Base-by-base conservation (phyloP, 2,797 vertebrate species). In the Leptoclinus maculatus region DNA sequence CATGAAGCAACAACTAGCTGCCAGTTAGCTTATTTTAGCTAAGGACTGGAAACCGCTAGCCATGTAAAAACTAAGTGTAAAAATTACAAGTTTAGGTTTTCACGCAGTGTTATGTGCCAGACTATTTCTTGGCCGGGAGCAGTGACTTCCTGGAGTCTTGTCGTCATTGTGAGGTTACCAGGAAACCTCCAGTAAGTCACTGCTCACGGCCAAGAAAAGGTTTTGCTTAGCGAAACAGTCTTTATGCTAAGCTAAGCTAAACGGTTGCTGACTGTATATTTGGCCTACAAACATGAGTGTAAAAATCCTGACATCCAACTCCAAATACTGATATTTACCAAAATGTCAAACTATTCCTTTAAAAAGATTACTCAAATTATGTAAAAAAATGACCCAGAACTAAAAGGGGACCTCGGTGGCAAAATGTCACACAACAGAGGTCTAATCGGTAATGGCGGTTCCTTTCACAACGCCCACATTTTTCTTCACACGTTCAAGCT, bases 401-500 rank as follows among this genome's bases (percentile, higher is more conserved):
- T 66, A 73, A 43, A 43, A 32, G 41, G 36, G 2, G 9, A 17
- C 32, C 29, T 32, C 66, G 5, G 25, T 53, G 41, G 84, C 54
- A 49, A 77, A 82, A 70, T 65, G 29, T 74, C 62, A 32, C 53
- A 62, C 4, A 77, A 13, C 49, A 49, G 45, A 70, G 19, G 25
- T 62, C 23, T 54, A 32, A 23, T 62, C 3, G 0, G n/a, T 45
- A 25, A 43, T 11, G 9, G 38, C 2, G 0, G 10, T 54, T 79
- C 49, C 60, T 71, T 57, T 66, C 74, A 71, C 17, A 3, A 25
- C 6, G 2, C 27, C 51, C 69, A 66, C 17, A 64, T 75, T 77
- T 32, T 64, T 25, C 23, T n/a, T 70, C 49, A 36, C 38, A 47
- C 32, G 51, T 85, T 66, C 29, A 38, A 64, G 76, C 63, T 77